Base-by-base conservation (phyloP, 2,113 vertebrate genomes). In the Larimichthys polyactis region DNA sequence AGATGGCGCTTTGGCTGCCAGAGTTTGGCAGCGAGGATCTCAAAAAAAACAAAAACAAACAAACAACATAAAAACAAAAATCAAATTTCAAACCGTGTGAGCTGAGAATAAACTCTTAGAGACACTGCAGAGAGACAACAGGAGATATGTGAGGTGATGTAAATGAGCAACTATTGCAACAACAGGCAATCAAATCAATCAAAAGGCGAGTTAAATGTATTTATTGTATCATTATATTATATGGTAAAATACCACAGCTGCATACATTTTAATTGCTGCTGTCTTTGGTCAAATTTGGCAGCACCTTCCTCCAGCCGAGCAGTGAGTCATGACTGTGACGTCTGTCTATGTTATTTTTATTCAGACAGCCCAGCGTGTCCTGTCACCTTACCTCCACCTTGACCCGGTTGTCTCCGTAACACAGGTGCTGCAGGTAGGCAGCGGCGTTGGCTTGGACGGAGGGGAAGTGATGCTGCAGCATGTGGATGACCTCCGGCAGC, bases 391-490 rank as follows among this genome's bases (percentile, higher is more conserved):
- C 95, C 97, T 99, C 97, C 4, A 94, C 94, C 85, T 99, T 99
- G 36, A 98, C 95, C 88, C 96, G 94, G 95, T 98, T 98, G 90
- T 99, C 98, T 2, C 98, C 97, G 95, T 99, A 99, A 93, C 98
- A 99, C 84, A 99, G 92, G 91, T 99, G 98, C 95, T 99, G 98
- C 89, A 99, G 89, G 71, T 99, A 99, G 77, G 98, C 98, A 0
- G 98, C 98, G 0, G 98, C 98, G 0, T 99, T 99, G 80, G 97
- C 97, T 89, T 99, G 98, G 19, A 99, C 98, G 0, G 98, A 99
- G 0, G 98, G 98, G 89, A 99, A 99, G 88, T 95, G 94, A 71
- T 95, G 95, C 93, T 95, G 95, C 82, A 95, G 89, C 95, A 96
- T 96, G 90, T 94, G 94, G 85, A 96, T 95, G 57, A 99, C 98